Percentiles rank a stretch among this genome's conserved stretches.
phyloP scores from a whole-genome alignment of 2,888 invertebrate species.

The Epinotia nisella region DNA sequence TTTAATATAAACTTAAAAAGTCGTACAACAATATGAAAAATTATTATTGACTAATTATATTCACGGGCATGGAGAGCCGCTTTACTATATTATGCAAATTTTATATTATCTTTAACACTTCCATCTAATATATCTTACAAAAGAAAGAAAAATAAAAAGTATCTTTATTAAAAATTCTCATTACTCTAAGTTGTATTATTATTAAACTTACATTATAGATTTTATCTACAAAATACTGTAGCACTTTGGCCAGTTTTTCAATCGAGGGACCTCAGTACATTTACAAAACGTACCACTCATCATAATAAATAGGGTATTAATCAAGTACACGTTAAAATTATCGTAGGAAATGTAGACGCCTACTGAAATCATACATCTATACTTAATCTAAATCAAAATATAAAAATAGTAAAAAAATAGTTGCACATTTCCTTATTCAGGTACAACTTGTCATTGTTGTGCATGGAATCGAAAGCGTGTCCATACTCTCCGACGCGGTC shows the following conservation, averaged over 20 bases:
- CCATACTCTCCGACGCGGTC: constrained; percentile 47
- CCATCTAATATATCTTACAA: constrained; percentile 85
- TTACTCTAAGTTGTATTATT: constrained; percentile 81
- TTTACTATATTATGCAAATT: constrained; percentile 87
- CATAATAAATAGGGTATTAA: constrained; percentile 74
- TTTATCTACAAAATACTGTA: constrained; percentile 85
- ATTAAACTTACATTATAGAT: constrained; percentile 83
- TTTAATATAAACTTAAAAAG: constrained; percentile 95
- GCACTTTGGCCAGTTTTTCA: constrained; percentile 80
- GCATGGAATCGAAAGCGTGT: constrained; percentile 59
- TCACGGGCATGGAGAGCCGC: constrained; percentile 89
- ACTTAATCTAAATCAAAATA: constrained; percentile 84
- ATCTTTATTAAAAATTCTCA: constrained; percentile 84
- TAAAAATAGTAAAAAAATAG: constrained; percentile 85
- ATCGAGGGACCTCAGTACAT: constrained; percentile 68
- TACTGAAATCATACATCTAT: constrained; percentile 63
- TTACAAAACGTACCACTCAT: constrained; percentile 62
- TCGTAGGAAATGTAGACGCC: constrained; percentile 73
- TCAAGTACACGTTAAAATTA: constrained; percentile 77
- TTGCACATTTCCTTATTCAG: constrained; percentile 75
- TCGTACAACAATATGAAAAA: constrained; percentile 94
- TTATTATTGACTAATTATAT: constrained; percentile 90
- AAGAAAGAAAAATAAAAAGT: constrained; percentile 83
- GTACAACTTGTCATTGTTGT: constrained; percentile 78
- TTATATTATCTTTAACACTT: constrained; percentile 87